Conservation (phyloP, 2,113 vertebrate species). For the Dendrocopos noguchii region DNA sequence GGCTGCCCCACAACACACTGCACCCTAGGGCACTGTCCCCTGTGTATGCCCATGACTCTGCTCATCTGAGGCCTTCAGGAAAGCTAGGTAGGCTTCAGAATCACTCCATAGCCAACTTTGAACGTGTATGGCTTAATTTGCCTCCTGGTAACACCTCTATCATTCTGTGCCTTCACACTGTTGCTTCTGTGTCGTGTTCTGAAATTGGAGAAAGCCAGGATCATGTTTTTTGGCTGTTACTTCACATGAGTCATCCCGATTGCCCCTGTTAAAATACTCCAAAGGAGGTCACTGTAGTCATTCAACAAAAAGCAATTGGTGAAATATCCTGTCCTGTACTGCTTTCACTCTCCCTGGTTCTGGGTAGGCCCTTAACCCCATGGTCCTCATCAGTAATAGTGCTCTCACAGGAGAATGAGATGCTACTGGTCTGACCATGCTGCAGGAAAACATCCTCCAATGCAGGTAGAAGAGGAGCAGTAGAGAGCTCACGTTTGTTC, state of each 20-base stretch:
- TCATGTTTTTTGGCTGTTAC: not conserved
- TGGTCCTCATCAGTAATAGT: not conserved
- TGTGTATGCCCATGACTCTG: not conserved
- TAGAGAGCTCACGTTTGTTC: not conserved
- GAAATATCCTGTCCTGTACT: not conserved
- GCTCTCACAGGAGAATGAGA: not conserved
- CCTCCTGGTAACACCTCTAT: not conserved
- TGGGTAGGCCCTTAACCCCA: not conserved
- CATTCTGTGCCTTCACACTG: not conserved
- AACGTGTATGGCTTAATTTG: not conserved
- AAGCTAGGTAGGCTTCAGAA: not conserved
- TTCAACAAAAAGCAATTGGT: not conserved
- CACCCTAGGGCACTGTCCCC: too few relatives aligned
- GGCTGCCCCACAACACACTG: not conserved
- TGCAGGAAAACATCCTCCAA: not conserved
- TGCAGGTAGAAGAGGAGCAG: not conserved
- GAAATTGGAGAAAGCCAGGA: not conserved
- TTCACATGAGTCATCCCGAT: not conserved
- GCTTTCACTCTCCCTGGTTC: not conserved
- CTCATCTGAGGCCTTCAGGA: not conserved
- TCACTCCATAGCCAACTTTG: not conserved
- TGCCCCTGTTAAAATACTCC: not conserved
- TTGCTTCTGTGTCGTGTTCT: not conserved
- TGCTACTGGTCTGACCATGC: not conserved
- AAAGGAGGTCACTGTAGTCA: not conserved